Evolutionary conservation across 1,140 invertebrate species (phyloP).

Genomic region (Ostrea edulis): DNA sequence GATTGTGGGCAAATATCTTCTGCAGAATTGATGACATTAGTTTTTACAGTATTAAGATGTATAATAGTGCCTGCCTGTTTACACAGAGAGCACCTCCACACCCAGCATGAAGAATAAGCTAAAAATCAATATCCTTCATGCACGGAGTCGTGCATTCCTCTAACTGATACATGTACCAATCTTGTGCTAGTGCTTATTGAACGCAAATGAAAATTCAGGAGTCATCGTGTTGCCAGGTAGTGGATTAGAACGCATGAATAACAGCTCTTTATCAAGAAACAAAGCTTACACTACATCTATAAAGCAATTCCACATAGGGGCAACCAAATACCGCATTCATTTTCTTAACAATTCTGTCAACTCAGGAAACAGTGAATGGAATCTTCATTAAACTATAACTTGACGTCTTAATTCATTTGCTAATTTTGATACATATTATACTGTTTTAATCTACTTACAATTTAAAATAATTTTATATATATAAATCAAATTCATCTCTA

Average conservation of each 20-base stretch:
- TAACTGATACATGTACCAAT: background rate
- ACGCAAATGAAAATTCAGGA: background rate
- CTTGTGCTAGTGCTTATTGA: slow-evolving; percentile 1
- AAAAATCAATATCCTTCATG: slow-evolving; percentile 24
- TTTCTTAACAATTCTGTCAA: background rate
- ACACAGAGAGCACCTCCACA: background rate
- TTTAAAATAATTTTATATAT: too few relatives aligned
- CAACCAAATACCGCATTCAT: background rate
- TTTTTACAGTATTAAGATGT: slow-evolving; percentile 19
- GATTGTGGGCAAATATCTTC: background rate
- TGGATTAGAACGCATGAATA: background rate
- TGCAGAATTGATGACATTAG: background rate
- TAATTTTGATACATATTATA: too few relatives aligned
- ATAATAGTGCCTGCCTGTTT: background rate
- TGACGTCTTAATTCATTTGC: too few relatives aligned
- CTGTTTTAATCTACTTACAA: too few relatives aligned
- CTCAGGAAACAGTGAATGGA: too few relatives aligned
- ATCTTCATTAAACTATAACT: too few relatives aligned
- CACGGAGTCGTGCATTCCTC: background rate
- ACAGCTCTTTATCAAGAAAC: background rate
- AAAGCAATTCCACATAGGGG: background rate
- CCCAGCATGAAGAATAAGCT: background rate
- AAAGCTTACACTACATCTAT: background rate
- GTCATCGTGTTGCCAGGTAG: background rate
- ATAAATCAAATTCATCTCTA: too few relatives aligned